phyloP scores from a whole-genome alignment of 2,888 invertebrate species.

The Trisateles emortualis region DNA sequence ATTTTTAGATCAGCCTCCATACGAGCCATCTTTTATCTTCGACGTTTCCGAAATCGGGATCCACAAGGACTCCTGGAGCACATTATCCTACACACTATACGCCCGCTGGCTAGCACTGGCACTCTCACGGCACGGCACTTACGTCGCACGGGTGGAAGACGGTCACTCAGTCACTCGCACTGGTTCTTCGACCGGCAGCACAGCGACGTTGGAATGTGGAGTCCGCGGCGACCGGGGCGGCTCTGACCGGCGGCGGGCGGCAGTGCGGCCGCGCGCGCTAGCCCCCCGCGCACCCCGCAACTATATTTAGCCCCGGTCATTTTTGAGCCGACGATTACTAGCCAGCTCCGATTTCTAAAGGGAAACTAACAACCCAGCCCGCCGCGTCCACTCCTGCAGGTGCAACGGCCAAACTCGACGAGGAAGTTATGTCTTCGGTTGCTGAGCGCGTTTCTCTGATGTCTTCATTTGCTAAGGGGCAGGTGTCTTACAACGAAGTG shows the following conservation, averaged over 20 bases:
- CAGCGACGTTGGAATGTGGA: constrained; percentile 90
- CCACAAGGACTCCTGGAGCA: constrained; percentile 48
- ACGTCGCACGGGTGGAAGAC: constrained; percentile 86
- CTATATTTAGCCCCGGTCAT: constrained; percentile 79
- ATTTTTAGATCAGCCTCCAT: constrained; percentile 68
- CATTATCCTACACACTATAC: constrained; percentile 62
- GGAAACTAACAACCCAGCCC: constrained; percentile 63
- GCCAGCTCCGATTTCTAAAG: constrained; percentile 83
- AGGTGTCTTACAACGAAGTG: too few species aligned
- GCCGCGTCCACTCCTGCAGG: constrained; percentile 43
- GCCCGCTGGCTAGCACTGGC: constrained; percentile 63
- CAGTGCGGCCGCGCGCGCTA: constrained; percentile 49
- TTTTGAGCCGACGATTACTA: constrained; percentile 74
- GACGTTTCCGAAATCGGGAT: constrained; percentile 48
- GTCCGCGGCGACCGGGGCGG: constrained; percentile 90
- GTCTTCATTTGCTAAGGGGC: too few species aligned
- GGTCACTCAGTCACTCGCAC: constrained; percentile 81
- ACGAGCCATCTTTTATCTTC: constrained; percentile 46
- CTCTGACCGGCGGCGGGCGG: constrained; percentile 80
- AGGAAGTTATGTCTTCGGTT: constrained; percentile 25
- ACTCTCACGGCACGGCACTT: constrained; percentile 78
- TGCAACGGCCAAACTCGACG: constrained; percentile 35
- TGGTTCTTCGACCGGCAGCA: constrained; percentile 80
- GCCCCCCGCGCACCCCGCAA: constrained; percentile 50
- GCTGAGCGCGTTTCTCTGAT: constrained; percentile 17